A percentile compares a stretch with the other conserved stretches of the same genome.
Evolutionary conservation across 2,888 invertebrate species (phyloP).

Genomic region (Torymus tubicola): DNA sequence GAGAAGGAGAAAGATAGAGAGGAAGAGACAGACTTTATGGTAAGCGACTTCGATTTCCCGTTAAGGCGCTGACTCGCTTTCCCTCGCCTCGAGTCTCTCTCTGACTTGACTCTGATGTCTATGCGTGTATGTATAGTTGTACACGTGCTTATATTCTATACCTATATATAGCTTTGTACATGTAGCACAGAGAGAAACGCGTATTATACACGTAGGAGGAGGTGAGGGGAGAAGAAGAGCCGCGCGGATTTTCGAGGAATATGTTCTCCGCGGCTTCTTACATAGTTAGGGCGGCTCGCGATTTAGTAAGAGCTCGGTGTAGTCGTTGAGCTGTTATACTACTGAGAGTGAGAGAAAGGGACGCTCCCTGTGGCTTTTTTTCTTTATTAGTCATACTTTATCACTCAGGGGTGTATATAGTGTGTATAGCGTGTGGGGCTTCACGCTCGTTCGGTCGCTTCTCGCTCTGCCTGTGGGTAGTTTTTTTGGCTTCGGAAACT

Average conservation of each 20-base stretch:
- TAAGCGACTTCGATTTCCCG: conserved; percentile 75
- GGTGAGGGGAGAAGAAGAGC: conserved; percentile 18
- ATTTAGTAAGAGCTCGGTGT: neutral
- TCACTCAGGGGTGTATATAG: conserved; percentile 3
- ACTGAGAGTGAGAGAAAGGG: too few species aligned
- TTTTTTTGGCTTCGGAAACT: conserved; percentile 22
- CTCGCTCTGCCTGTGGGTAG: neutral
- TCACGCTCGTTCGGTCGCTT: neutral
- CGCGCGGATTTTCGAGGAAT: conserved; percentile 51
- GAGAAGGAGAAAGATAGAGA: neutral
- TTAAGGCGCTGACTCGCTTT: conserved; percentile 69
- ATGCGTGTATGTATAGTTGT: neutral
- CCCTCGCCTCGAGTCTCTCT: neutral
- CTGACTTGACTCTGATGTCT: conserved; percentile 17
- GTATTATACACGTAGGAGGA: neutral
- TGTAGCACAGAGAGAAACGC: neutral
- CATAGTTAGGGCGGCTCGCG: conserved; percentile 36
- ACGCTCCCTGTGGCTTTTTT: conserved; percentile 38
- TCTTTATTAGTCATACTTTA: conserved; percentile 54
- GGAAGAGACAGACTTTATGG: conserved; percentile 69
- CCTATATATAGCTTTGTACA: neutral
- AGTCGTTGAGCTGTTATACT: too few species aligned
- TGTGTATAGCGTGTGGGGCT: neutral
- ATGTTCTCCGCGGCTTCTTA: conserved; percentile 57
- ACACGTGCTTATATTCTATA: neutral